These are phyloP conservation scores for Eremophila alpestris DNA, from an alignment of 2,797 vertebrate species.

Conservation along the genomic window DNA sequence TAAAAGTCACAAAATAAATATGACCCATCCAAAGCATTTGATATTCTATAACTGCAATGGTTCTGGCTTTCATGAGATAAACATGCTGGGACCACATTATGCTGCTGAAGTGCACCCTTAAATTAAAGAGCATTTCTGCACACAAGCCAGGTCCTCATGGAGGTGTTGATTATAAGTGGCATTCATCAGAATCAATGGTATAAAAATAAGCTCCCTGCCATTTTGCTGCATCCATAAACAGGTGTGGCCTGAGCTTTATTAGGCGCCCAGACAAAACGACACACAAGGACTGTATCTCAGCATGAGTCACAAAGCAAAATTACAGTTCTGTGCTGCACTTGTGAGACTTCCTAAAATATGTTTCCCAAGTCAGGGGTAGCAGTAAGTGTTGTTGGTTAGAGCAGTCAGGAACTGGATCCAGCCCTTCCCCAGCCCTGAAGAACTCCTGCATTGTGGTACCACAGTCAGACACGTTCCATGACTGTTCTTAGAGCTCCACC, in stretches of 20 bases:
- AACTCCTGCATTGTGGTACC: not conserved
- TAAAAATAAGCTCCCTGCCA: constrained; percentile 55
- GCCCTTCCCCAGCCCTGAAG: not conserved
- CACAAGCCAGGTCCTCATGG: constrained; percentile 15
- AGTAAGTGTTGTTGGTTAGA: not conserved
- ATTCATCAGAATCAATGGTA: constrained; percentile 40
- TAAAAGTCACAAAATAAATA: not conserved
- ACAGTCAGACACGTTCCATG: not conserved
- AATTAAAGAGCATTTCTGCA: constrained; percentile 56
- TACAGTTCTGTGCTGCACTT: constrained; percentile 9
- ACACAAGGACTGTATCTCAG: not conserved
- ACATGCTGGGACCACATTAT: not conserved
- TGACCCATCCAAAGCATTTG: not conserved
- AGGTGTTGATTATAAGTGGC: constrained; percentile 61
- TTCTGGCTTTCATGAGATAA: constrained; percentile 40
- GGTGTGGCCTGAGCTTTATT: constrained; percentile 42
- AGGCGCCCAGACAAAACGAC: constrained; percentile 44
- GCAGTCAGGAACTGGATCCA: not conserved
- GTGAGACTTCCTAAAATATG: constrained; percentile 18
- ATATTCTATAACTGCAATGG: not conserved
- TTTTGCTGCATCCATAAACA: constrained; percentile 50
- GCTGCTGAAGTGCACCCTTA: constrained; percentile 26
- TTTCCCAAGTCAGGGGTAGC: not conserved
- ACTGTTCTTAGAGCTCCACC: not conserved
- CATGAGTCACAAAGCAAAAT: constrained; percentile 61